A percentile compares a stretch with the other conserved stretches of the same genome.
phyloP scores from a whole-genome alignment of 1,140 invertebrate species.

The Papilio dardanus region DNA sequence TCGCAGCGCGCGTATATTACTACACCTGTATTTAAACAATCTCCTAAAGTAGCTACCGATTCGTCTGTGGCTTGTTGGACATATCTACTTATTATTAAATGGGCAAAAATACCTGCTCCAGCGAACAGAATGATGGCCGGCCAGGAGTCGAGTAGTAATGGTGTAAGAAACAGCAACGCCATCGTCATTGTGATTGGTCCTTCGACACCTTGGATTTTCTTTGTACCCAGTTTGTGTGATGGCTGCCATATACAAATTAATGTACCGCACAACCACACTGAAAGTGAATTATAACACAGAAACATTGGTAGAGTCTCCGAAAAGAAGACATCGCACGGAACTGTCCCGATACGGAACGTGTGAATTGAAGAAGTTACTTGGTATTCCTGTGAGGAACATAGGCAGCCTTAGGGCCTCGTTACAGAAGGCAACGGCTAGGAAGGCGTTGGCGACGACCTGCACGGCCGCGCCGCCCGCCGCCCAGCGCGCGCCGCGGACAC shows the following conservation, averaged over 20 bases:
- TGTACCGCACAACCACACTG: constrained; percentile 72
- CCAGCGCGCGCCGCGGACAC: constrained; percentile 64
- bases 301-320: not conserved
- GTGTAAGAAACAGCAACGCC: constrained; percentile 71
- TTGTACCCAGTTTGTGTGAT: constrained; percentile 61
- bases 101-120: constrained; percentile 71
- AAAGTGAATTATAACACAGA: constrained; percentile 40
- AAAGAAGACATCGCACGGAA: too few relatives aligned
- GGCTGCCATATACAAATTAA: constrained; percentile 75
- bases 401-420: constrained; percentile 62
- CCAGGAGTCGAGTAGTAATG: constrained; percentile 78
- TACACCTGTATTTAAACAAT: constrained; percentile 58
- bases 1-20: constrained; percentile 79
- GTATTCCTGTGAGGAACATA: constrained; percentile 69
- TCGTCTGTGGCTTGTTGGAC: too few relatives aligned
- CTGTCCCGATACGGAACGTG: too few relatives aligned
- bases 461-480: constrained; percentile 63
- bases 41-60: too few relatives aligned
- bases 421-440: constrained; percentile 72
- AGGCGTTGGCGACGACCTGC: constrained; percentile 62
- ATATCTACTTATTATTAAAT: too few relatives aligned
- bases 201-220: constrained; percentile 59
- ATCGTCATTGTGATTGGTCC: constrained; percentile 64
- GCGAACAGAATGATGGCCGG: constrained; percentile 79
- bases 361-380: constrained; percentile 52